A percentile compares a stretch with the other conserved stretches of the same genome.
These are phyloP conservation scores for Sinelater perroti DNA, from an alignment of 2,888 invertebrate genomes.

Conservation along the genomic window DNA sequence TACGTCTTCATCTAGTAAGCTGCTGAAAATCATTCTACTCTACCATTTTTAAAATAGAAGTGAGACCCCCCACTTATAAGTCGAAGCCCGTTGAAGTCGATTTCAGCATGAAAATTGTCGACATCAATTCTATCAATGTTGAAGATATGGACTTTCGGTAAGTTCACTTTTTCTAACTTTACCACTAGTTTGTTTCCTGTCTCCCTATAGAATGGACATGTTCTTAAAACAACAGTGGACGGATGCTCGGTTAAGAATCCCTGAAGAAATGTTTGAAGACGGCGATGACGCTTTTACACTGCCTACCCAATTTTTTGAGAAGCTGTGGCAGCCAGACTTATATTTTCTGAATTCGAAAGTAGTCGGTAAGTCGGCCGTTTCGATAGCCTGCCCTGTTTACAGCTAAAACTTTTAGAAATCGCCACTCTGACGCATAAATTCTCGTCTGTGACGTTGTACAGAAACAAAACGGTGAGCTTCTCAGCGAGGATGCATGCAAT, in stretches of 20 bases:
- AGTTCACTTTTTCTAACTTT: slow-evolving; percentile 34
- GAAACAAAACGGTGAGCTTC: slow-evolving; percentile 82
- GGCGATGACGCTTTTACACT: slow-evolving; percentile 82
- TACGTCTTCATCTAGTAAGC: slow-evolving; percentile 51
- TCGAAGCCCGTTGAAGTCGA: slow-evolving; percentile 79
- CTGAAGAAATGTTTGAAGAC: slow-evolving; percentile 81
- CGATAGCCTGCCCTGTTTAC: too few species aligned
- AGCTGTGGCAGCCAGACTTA: slow-evolving; percentile 88
- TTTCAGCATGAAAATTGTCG: slow-evolving; percentile 84
- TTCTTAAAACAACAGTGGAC: slow-evolving; percentile 84
- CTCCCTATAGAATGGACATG: slow-evolving; percentile 81
- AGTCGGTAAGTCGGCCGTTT: slow-evolving; percentile 69
- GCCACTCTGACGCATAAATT: slow-evolving; percentile 82
- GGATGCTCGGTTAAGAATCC: slow-evolving; percentile 78
- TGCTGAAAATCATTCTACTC: neutral
- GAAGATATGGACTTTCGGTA: slow-evolving; percentile 91
- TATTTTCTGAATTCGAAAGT: slow-evolving; percentile 87
- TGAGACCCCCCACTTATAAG: slow-evolving; percentile 77
- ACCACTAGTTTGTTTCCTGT: slow-evolving; percentile 15
- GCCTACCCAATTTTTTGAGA: slow-evolving; percentile 82
- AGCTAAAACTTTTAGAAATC: slow-evolving; percentile 70
- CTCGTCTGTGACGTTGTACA: slow-evolving; percentile 80
- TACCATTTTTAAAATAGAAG: slow-evolving; percentile 67
- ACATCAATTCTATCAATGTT: slow-evolving; percentile 87
- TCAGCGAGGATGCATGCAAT: slow-evolving; percentile 86